Evolutionary conservation across 2,888 invertebrate species (phyloP).

Genomic region (Halictus ligatus): DNA sequence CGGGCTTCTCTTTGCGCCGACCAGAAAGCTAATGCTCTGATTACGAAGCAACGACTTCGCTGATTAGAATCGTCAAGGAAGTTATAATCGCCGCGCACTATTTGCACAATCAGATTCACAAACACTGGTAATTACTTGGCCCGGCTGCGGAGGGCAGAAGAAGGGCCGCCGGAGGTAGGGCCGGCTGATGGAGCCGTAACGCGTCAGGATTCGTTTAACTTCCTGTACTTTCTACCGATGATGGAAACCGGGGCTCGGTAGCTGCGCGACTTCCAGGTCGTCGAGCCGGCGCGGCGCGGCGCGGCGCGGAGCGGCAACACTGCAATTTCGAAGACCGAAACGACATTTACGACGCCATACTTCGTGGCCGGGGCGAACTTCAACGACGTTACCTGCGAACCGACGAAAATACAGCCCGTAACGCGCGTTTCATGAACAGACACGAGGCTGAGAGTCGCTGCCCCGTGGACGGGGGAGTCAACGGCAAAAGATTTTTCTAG

Average conservation of each 20-base stretch:
- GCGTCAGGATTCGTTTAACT: background rate
- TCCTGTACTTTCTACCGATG: background rate
- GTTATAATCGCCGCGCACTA: conserved; percentile 53
- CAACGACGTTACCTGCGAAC: conserved; percentile 1
- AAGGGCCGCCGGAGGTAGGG: background rate
- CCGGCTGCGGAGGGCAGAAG: background rate
- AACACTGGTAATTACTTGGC: conserved; percentile 51
- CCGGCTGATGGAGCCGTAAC: conserved; percentile 8
- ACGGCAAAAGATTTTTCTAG: conserved; percentile 53
- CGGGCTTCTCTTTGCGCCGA: conserved; percentile 39
- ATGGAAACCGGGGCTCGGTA: conserved; percentile 12
- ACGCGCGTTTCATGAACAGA: conserved; percentile 49
- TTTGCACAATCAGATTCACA: conserved; percentile 60
- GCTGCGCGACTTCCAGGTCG: background rate
- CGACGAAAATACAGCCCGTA: conserved; percentile 12
- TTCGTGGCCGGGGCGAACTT: background rate
- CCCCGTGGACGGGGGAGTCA: conserved; percentile 22
- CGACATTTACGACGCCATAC: conserved; percentile 15
- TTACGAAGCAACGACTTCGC: conserved; percentile 59
- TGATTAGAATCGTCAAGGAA: conserved; percentile 62
- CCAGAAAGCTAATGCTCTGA: conserved; percentile 66
- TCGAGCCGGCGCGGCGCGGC: background rate
- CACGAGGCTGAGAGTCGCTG: conserved; percentile 16
- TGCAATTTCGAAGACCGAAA: conserved; percentile 21
- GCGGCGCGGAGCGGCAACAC: too few relatives aligned